A percentile compares a stretch with the other conserved stretches of the same genome.
Evolutionary conservation across 2,888 invertebrate genomes (phyloP).

Genomic region (Temnothorax ravouxi): DNA sequence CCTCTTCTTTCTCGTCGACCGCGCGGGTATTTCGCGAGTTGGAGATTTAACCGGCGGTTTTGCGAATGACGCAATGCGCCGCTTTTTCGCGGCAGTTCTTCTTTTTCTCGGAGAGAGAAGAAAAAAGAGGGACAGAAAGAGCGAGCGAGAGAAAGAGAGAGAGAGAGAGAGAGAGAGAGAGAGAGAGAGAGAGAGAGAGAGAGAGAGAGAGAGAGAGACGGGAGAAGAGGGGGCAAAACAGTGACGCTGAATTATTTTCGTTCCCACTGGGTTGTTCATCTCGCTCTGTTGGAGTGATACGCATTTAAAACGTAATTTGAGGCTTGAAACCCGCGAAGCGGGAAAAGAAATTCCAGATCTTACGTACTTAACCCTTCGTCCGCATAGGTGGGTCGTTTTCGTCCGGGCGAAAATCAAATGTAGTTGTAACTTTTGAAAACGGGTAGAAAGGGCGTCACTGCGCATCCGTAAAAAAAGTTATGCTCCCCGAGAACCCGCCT

Average conservation of each 20-base stretch:
- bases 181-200: too few relatives aligned
- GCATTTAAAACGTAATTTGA: slow-evolving; percentile 42
- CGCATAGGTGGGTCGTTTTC: too few relatives aligned
- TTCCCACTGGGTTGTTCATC: slow-evolving; percentile 39
- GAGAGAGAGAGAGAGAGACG: background rate
- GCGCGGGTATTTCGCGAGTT: slow-evolving; percentile 59
- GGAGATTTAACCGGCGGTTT: slow-evolving; percentile 47
- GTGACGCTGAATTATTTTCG: slow-evolving; percentile 40
- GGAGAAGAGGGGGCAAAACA: background rate
- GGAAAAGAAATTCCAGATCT: slow-evolving; percentile 24
- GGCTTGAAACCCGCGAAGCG: background rate
- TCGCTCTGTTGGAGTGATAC: slow-evolving; percentile 9
- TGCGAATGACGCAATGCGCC: slow-evolving; percentile 26
- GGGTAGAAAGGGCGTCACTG: too few relatives aligned
- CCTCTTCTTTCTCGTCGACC: slow-evolving; percentile 7
- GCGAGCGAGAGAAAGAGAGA: too few relatives aligned
- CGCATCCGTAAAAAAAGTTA: too few relatives aligned
- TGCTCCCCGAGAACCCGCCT: too few relatives aligned
- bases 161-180: too few relatives aligned
- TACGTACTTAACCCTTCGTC: slow-evolving; percentile 2
- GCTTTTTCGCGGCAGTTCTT: slow-evolving; percentile 18
- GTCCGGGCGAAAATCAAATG: too few relatives aligned
- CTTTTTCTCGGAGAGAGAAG: background rate
- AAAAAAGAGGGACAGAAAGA: background rate
- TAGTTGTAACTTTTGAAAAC: too few relatives aligned